These are phyloP conservation scores for Stegana nigrithorax DNA, from an alignment of 2,888 invertebrate genomes.

Conservation along the genomic window DNA sequence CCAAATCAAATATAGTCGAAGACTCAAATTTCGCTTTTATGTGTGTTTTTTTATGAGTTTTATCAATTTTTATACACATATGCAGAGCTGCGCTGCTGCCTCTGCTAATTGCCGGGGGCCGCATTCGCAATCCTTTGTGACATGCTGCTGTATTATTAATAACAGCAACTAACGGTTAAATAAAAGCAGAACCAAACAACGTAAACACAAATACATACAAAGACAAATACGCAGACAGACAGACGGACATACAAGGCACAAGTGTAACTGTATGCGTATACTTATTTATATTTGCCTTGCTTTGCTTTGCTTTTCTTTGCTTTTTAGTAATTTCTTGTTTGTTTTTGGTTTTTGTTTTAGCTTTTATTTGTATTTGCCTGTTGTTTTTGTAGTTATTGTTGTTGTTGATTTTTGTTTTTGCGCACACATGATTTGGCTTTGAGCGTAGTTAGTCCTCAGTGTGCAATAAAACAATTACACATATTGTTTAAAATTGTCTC, in stretches of 20 bases:
- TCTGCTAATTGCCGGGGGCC: not conserved
- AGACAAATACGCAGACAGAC: not conserved
- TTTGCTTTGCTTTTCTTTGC: not conserved
- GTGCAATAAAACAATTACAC: conserved; percentile 56
- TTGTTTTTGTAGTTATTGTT: conserved; percentile 32
- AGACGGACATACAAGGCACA: not conserved
- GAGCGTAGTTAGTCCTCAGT: conserved; percentile 35
- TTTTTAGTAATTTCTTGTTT: not conserved
- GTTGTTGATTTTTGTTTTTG: conserved; percentile 27
- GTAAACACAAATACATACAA: not conserved
- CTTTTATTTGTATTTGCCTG: not conserved
- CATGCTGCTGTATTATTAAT: not conserved
- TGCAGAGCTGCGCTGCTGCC: not conserved
- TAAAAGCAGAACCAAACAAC: not conserved
- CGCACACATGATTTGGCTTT: conserved; percentile 3
- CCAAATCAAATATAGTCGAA: not conserved
- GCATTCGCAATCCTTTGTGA: conserved; percentile 4
- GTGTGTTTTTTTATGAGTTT: not conserved
- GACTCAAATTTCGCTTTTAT: not conserved
- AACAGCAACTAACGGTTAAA: not conserved
- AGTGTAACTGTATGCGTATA: not conserved
- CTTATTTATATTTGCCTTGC: not conserved
- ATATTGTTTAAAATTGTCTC: conserved; percentile 39
- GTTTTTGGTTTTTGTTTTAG: not conserved
- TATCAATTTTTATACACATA: conserved; percentile 10